These are phyloP conservation scores for Heliconius ismenius DNA, from an alignment of 2,888 invertebrate species.

Conservation along the genomic window DNA sequence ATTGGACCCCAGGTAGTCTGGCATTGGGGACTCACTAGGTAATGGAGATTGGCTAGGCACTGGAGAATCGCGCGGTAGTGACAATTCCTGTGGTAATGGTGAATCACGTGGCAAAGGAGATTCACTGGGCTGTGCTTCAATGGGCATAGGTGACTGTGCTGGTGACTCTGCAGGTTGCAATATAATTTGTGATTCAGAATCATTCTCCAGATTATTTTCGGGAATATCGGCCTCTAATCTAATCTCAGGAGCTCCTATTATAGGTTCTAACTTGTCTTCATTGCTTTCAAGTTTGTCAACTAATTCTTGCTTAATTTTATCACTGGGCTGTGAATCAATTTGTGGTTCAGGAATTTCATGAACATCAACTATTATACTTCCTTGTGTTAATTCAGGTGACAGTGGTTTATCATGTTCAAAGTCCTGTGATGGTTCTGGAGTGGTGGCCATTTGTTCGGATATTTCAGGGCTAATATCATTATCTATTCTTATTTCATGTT, in stretches of 20 bases:
- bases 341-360: constrained; percentile 50
- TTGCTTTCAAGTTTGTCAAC: constrained; percentile 18
- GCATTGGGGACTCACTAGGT: constrained; percentile 45
- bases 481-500: constrained; percentile 36
- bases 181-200: constrained; percentile 37
- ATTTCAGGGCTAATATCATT: constrained; percentile 28
- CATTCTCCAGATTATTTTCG: constrained; percentile 36
- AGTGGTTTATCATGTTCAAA: constrained; percentile 29
- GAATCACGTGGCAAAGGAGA: constrained; percentile 26
- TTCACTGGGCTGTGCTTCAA: constrained; percentile 28
- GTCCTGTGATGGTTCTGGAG: constrained; percentile 34
- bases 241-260: constrained; percentile 26
- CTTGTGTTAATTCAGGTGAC: constrained; percentile 41
- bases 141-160: constrained; percentile 38
- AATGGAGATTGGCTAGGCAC: constrained; percentile 50
- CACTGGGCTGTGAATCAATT: constrained; percentile 20
- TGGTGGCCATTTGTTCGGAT: constrained; percentile 28
- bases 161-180: constrained; percentile 36
- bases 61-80: constrained; percentile 40
- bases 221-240: constrained; percentile 26
- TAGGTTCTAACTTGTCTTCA: constrained; percentile 6
- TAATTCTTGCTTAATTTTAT: constrained; percentile 31
- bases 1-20: constrained; percentile 47
- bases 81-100: constrained; percentile 40
- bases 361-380: constrained; percentile 52